Percentiles rank a stretch among this genome's conserved stretches.
phyloP scores from a whole-genome alignment of 2,888 invertebrate genomes.

The Leptodirus hochenwartii region DNA sequence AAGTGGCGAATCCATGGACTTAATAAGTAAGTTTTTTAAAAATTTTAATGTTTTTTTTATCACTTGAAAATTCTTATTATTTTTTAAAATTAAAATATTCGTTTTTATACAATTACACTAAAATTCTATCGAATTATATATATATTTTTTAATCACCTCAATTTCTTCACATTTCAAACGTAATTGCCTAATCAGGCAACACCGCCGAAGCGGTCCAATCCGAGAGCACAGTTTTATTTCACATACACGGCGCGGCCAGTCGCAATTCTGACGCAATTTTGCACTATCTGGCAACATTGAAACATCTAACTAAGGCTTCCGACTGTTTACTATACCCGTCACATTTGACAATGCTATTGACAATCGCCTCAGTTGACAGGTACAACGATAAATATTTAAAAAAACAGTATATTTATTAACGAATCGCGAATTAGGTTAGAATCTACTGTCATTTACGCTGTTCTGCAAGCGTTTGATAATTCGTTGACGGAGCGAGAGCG shows the following conservation, averaged over 20 bases:
- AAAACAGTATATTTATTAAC: not conserved
- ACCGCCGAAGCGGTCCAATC: conserved; percentile 37
- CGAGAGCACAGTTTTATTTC: conserved; percentile 41
- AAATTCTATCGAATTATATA: no score
- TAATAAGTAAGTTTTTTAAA: conserved; percentile 17
- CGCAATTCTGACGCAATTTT: conserved; percentile 27
- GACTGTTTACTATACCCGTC: conserved; percentile 43
- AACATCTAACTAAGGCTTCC: conserved; percentile 34
- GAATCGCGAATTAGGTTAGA: no score
- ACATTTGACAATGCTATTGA: conserved; percentile 37
- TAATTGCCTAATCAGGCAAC: no score
- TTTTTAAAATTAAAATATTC: no score
- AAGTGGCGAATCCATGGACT: conserved; percentile 19
- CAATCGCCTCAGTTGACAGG: no score
- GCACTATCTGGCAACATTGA: conserved; percentile 27
- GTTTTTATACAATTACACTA: no score
- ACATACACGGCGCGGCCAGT: conserved; percentile 31
- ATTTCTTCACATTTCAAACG: no score
- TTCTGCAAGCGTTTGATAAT: not conserved
- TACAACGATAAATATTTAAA: not conserved
- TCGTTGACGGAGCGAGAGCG: conserved; percentile 20
- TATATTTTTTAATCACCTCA: no score
- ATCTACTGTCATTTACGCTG: not conserved
- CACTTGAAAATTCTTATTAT: conserved; percentile 6
- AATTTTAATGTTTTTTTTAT: not conserved